These are phyloP conservation scores for Epinephelus moara DNA, from an alignment of 2,113 vertebrate species.

Conservation along the genomic window DNA sequence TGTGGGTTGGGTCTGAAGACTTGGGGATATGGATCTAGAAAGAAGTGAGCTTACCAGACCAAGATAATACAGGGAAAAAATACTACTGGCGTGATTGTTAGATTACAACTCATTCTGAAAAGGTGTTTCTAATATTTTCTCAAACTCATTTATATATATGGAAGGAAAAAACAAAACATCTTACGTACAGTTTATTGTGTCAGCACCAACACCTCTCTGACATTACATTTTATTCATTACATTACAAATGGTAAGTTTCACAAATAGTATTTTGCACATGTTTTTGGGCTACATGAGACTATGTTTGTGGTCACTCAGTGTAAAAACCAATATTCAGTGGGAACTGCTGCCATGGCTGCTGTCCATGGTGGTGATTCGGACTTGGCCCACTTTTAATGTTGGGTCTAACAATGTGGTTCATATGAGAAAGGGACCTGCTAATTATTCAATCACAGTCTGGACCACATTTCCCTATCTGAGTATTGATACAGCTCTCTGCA, in stretches of 20 bases:
- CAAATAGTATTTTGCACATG: not conserved
- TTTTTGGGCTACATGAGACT: too few relatives aligned
- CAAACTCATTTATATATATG: not conserved
- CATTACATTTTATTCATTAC: too few relatives aligned
- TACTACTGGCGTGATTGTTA: not conserved
- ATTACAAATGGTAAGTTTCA: too few relatives aligned
- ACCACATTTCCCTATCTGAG: not conserved
- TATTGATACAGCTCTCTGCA: constrained; percentile 5
- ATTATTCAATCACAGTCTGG: constrained; percentile 19
- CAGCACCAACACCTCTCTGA: too few relatives aligned
- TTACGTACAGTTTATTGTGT: too few relatives aligned
- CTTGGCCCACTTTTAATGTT: not conserved
- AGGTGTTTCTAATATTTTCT: not conserved
- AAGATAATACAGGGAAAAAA: too few relatives aligned
- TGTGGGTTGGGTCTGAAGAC: too few relatives aligned
- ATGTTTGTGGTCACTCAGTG: not conserved
- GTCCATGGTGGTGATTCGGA: constrained; percentile 26
- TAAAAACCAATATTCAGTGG: not conserved
- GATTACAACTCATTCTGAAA: not conserved
- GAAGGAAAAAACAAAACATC: not conserved
- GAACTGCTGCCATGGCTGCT: not conserved
- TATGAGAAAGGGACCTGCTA: constrained; percentile 15
- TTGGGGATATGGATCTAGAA: too few relatives aligned
- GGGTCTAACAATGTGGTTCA: not conserved
- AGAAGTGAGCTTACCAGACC: too few relatives aligned